Base-by-base conservation (phyloP, 2,797 vertebrate genomes). In the Zenarchopterus dispar region DNA sequence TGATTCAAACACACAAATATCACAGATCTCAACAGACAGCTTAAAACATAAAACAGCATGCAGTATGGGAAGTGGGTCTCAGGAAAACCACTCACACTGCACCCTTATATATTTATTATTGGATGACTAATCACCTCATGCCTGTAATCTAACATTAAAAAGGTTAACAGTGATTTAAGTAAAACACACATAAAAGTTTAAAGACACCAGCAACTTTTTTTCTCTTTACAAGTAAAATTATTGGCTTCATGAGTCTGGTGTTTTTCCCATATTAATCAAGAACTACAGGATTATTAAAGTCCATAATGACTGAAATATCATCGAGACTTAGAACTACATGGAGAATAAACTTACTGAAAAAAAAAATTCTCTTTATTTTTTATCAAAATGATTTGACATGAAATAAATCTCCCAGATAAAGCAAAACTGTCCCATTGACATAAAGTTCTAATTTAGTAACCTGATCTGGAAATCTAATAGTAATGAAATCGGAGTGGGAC, bases 11-110 rank as follows among this genome's bases (percentile, higher is more conserved):
- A 78, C 62, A 44, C 57, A 73, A 50, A 75, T 54, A 70, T 62
- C 47, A 36, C 10, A 49, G 66, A 42, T 39, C 49, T 22, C 48
- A 23, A 57, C 59, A 56, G n/a, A n/a, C n/a, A n/a, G n/a, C n/a
- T n/a, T n/a, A n/a, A n/a, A n/a, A n/a, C n/a, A 87, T 89, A 84
- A 90, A 84, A 65, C 87, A 76, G 73, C 23, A 56, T 70, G 73
- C 44, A 70, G 68, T 46, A 8, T 3, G 17, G 54, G 56, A 47
- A 45, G 60, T 49, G 58, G 46, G 28, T 57, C 55, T 47, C 44
- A 61, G 56, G 39, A 52, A 70, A 88, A 84, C 80, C 55, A 74
- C 26, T 62, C 58, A 21, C 18, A 21, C 9, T 24, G 13, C 55
- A 31, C 7, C n/a, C 24, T 52, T n/a, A 53, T 8, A 50, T 16